Percentiles rank a stretch among this genome's conserved stretches.
Conservation (phyloP, 1,140 invertebrate species). For the Papilio aristodemus region DNA sequence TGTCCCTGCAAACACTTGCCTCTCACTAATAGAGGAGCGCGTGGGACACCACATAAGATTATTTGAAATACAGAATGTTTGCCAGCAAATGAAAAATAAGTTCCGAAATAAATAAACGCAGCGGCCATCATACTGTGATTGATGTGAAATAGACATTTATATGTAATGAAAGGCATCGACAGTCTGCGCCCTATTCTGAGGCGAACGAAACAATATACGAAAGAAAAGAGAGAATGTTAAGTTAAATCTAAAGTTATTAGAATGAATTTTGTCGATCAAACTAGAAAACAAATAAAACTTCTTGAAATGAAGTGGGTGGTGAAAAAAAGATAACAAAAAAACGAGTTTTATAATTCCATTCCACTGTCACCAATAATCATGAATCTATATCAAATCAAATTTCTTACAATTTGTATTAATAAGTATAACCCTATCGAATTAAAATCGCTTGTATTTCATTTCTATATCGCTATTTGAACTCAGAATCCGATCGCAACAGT, state of each 20-base stretch:
- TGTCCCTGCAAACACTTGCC: neutral
- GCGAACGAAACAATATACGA: neutral
- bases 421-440: neutral
- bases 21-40: neutral
- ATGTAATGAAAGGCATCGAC: constrained; percentile 47
- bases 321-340: too few relatives aligned
- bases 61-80: neutral
- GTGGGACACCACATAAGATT: neutral
- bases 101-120: constrained; percentile 43
- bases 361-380: neutral
- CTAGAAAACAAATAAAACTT: too few relatives aligned
- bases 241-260: too few relatives aligned
- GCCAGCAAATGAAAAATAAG: constrained; percentile 26
- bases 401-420: neutral
- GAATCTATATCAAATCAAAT: too few relatives aligned
- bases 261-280: too few relatives aligned
- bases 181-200: constrained; percentile 37
- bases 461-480: constrained; percentile 27
- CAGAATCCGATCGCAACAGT: constrained; percentile 46
- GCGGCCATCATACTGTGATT: constrained; percentile 38
- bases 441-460: constrained; percentile 34
- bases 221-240: constrained; percentile 26
- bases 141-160: constrained; percentile 45
- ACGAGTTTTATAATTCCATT: too few relatives aligned
- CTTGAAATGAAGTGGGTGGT: too few relatives aligned